A percentile compares a stretch with the other conserved stretches of the same genome.
Conservation (phyloP, 2,888 invertebrate species). For the Pachliopta kotzebuea region DNA sequence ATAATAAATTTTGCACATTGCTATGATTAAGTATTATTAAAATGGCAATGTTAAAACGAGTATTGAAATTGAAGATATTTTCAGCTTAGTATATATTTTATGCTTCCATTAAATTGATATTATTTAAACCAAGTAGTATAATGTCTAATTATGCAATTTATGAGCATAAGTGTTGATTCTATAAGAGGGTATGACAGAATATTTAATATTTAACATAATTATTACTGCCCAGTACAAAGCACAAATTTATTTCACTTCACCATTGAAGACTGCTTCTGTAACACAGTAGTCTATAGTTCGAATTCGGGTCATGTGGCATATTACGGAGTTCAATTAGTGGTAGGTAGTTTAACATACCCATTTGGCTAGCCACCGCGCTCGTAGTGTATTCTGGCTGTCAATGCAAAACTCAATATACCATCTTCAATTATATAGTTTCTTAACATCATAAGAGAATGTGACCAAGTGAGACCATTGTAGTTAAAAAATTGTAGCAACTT, state of each 20-base stretch:
- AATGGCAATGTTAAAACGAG: constrained; percentile 13
- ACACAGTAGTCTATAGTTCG: no score
- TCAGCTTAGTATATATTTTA: constrained; percentile 8
- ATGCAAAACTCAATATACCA: no score
- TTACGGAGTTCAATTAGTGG: no score
- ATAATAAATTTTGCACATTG: constrained; percentile 11
- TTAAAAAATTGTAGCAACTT: constrained; percentile 32
- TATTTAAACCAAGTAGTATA: constrained; percentile 10
- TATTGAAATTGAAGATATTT: constrained; percentile 8
- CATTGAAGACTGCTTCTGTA: neutral
- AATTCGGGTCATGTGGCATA: no score
- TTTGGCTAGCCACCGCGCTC: no score
- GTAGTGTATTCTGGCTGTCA: no score
- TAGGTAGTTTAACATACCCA: no score
- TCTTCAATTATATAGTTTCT: no score
- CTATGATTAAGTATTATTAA: constrained; percentile 24
- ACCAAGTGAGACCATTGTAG: neutral
- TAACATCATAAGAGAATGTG: no score
- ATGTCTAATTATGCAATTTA: constrained; percentile 5
- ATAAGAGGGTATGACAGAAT: constrained; percentile 3
- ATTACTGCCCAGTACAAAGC: constrained; percentile 52
- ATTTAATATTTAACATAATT: neutral
- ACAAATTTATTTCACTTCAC: constrained; percentile 37
- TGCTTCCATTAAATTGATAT: constrained; percentile 21
- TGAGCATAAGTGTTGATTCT: constrained; percentile 3